Conservation (phyloP, 2,888 invertebrate genomes). For the Drosophila differens region DNA sequence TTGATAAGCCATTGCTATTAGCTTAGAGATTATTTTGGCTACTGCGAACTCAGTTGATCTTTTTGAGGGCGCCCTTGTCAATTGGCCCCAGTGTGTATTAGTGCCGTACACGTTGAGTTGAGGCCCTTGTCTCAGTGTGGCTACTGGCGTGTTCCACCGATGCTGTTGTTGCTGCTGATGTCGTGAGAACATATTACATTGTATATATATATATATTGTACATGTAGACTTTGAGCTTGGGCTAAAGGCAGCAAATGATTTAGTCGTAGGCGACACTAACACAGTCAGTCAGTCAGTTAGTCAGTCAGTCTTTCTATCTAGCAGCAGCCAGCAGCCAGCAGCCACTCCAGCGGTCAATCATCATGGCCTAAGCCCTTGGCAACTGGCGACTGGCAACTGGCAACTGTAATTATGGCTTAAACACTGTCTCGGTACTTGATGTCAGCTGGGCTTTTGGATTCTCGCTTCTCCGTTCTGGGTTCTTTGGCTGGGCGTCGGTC, state of each 20-base stretch:
- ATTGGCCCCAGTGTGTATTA: constrained; percentile 18
- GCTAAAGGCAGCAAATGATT: constrained; percentile 42
- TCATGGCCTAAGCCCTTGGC: constrained; percentile 20
- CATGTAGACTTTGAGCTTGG: constrained; percentile 27
- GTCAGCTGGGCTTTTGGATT: constrained; percentile 39
- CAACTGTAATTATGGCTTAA: constrained; percentile 65
- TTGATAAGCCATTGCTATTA: background rate
- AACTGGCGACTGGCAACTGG: constrained; percentile 8
- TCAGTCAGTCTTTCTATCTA: constrained; percentile 18
- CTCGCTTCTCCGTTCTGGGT: constrained; percentile 4
- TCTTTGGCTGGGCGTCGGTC: constrained; percentile 60
- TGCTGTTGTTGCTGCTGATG: constrained; percentile 34
- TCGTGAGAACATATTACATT: constrained; percentile 63
- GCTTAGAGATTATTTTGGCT: background rate
- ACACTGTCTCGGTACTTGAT: constrained; percentile 48
- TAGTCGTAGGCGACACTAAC: constrained; percentile 74
- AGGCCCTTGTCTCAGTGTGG: constrained; percentile 44
- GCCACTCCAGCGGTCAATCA: constrained; percentile 1
- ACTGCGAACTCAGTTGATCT: background rate
- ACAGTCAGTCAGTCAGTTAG: constrained; percentile 32
- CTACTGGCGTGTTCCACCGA: constrained; percentile 53
- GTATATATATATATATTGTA: background rate
- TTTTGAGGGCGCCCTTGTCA: background rate
- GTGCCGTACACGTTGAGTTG: constrained; percentile 18
- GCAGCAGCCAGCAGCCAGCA: constrained; percentile 29